phyloP scores from a whole-genome alignment of 2,888 invertebrate species.

The Iphiclides podalirius region DNA sequence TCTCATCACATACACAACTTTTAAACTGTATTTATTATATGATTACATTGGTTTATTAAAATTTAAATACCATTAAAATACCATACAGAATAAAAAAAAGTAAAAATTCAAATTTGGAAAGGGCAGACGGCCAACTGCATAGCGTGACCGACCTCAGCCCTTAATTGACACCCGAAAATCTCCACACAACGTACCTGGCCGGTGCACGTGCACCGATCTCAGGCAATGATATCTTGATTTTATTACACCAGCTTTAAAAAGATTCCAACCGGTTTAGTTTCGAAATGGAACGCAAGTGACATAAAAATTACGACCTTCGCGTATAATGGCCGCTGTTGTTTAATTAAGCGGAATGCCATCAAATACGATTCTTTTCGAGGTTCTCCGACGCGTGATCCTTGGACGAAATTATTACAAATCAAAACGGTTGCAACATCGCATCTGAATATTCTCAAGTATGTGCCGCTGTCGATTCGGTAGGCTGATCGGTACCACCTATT shows the following conservation, averaged over 20 bases:
- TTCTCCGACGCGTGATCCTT: neutral
- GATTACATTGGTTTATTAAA: too few relatives aligned
- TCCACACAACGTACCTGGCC: conserved; percentile 29
- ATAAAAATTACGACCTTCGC: conserved; percentile 66
- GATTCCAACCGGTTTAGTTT: conserved; percentile 69
- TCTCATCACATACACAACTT: neutral
- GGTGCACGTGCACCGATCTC: conserved; percentile 57
- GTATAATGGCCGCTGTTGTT: conserved; percentile 41
- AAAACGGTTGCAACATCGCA: conserved; percentile 1
- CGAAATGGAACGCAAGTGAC: conserved; percentile 70
- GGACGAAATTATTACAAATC: neutral
- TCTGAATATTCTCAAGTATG: neutral
- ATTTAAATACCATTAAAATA: too few relatives aligned
- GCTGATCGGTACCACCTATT: neutral
- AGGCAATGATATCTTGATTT: conserved; percentile 71
- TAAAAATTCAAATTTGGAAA: neutral
- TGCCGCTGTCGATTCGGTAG: too few relatives aligned
- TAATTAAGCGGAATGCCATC: conserved; percentile 41
- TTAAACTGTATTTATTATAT: too few relatives aligned
- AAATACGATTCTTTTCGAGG: conserved; percentile 34
- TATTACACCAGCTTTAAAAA: conserved; percentile 71
- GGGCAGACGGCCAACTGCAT: too few relatives aligned
- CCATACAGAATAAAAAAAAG: neutral
- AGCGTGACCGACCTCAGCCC: too few relatives aligned
- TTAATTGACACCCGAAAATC: conserved; percentile 34